Evolutionary conservation across 2,888 invertebrate genomes (phyloP), one percentile per base, ranked within the genome.

Genomic region (Cyclophora punctaria): DNA sequence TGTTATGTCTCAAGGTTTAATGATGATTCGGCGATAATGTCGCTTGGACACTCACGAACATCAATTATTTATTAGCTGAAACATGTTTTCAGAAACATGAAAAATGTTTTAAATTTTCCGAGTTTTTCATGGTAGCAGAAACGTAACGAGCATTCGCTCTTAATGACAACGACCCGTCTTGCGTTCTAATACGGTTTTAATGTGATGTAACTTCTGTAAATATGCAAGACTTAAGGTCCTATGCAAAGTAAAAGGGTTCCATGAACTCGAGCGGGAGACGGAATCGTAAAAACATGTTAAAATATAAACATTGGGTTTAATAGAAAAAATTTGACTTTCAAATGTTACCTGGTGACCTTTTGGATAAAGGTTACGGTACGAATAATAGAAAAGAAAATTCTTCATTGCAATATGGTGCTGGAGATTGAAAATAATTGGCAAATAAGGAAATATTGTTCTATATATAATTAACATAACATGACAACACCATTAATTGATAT

Each of bases 251-350:
- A 56, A 56, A 55, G 52, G 50, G 42, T 43, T 48, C 3, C 37
- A 49, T 51, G 51, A 49, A 49, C 41, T 48, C 45, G 45, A 54
- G 50, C 52, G 48, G 34, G 6, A 44, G 47, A 41, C 40, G 35
- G 48, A 45, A 44, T 34, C 35, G 48, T 42, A 42, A 52, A 53
- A 52, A 54, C 54, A 56, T 5, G 44, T 33, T 44, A 37, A 47
- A 33, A 41, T 53, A 51, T 50, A 46, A 37, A 49, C 48, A 46
- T 53, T 48, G 45, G 34, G 37, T 37, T 37, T 5, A 4, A 37
- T 5, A 41, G 42, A 37, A 48, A 42, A 52, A 47, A 43, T 55
- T 60, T 58, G 54, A 57, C 56, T 52, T 57, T 55, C 53, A 53
- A 35, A 51, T 47, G 56, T 41, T 53, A 52, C 47, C 48, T 43